Conservation (phyloP, 2,113 vertebrate species). For the Geococcyx californianus region DNA sequence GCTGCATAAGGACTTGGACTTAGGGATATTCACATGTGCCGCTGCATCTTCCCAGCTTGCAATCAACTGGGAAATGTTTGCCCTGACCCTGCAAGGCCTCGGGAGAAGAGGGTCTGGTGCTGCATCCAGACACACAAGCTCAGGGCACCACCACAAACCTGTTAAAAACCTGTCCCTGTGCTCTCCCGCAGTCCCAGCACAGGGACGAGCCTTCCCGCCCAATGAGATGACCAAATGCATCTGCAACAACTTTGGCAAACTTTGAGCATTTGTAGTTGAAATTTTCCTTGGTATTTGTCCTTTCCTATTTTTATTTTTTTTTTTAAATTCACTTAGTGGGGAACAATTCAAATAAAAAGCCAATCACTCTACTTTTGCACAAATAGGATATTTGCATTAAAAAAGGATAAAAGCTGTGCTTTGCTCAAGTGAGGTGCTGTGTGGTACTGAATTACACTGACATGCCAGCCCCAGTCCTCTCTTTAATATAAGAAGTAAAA, state of each 20-base stretch:
- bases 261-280: not conserved
- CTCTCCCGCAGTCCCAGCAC: rapidly evolving
- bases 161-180: not conserved
- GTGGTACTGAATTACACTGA: not conserved
- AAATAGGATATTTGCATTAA: not conserved
- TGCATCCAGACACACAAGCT: no score
- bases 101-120: no score
- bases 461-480: not conserved
- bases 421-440: not conserved
- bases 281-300: not conserved
- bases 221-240: rapidly evolving
- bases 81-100: no score
- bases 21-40: rapidly evolving
- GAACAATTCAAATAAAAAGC: not conserved
- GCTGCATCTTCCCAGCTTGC: no score
- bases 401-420: not conserved
- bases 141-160: no score
- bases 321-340: not conserved
- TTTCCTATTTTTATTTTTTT: not conserved
- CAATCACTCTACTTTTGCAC: not conserved
- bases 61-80: rapidly evolving
- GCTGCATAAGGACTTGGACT: rapidly evolving
- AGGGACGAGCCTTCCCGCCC: rapidly evolving
- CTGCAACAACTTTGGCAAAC: not conserved
- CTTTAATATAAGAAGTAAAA: not conserved